Conservation (phyloP, 2,888 invertebrate genomes). For the Patella pellucida region DNA sequence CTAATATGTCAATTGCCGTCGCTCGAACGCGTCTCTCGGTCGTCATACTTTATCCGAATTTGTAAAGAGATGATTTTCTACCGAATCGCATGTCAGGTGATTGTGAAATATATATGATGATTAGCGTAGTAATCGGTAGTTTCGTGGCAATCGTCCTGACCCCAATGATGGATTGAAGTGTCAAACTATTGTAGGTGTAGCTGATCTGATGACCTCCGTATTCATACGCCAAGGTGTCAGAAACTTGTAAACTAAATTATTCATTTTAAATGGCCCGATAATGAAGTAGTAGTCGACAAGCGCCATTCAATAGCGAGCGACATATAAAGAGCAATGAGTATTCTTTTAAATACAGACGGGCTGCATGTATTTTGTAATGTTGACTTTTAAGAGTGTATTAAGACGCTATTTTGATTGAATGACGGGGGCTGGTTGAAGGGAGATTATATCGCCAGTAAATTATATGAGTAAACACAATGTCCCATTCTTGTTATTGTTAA, state of each 20-base stretch:
- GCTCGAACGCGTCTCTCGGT: neutral
- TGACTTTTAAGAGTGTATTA: neutral
- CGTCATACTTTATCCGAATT: neutral
- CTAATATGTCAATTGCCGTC: neutral
- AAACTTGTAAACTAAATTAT: slow-evolving; percentile 10
- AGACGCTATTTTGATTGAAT: neutral
- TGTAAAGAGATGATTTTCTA: neutral
- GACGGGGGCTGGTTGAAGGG: no score
- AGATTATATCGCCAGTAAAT: no score
- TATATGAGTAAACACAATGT: no score
- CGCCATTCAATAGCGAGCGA: neutral
- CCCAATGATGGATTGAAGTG: slow-evolving; percentile 8
- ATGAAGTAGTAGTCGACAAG: neutral
- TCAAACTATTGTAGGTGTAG: neutral
- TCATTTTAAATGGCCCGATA: slow-evolving; percentile 1
- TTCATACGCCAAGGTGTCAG: neutral
- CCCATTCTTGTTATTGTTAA: no score
- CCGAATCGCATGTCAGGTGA: neutral
- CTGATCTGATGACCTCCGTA: slow-evolving; percentile 7
- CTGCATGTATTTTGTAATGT: neutral
- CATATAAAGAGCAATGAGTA: neutral
- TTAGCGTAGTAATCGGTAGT: neutral
- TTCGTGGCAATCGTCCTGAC: neutral
- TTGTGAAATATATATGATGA: slow-evolving; percentile 12
- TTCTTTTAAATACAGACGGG: no score